Evolutionary conservation across 1,140 invertebrate genomes (phyloP), one percentile per base, ranked within the genome.

Genomic region (Neocloeon triangulifer): DNA sequence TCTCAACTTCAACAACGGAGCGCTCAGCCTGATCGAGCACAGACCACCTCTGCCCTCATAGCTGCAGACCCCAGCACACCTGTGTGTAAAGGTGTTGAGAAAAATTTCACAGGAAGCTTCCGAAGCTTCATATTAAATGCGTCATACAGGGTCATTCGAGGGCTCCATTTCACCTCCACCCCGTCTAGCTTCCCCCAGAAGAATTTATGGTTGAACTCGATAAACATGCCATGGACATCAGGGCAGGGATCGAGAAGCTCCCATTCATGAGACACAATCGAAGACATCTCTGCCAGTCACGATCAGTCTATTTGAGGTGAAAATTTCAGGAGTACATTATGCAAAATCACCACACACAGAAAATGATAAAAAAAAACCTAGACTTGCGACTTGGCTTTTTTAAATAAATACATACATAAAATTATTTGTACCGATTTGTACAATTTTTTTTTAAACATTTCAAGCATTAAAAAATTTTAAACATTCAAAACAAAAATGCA

Each of bases 201-300:
- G 46, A 84, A 98, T 37, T 66, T 59, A 18, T 65, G 47, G 56
- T 96, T 75, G 46, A 92, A 98, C 32, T 78, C 65, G 1, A 71
- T 38, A 55, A 97, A 98, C 28, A 97, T 50, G 0, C 62, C 62
- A 43, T 76, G 64, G 32, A 96, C 68, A 52, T 97, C 78, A 1
- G 94, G 94, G 22, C 72, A 92, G 4, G 94, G 94, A 55, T 98
- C 94, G 1, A 80, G 59, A 3, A 76, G 51, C 52, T 98, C 94
- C 53, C 75, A 68, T 7, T 43, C 42, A 1, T 47, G 45, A 43
- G 64, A 59, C 18, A 63, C 51, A n/a, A 67, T 26, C 25, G 25
- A 26, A 26, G 35, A 5, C n/a, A n/a, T n/a, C n/a, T n/a, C n/a
- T n/a, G n/a, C n/a, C n/a, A n/a, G n/a, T n/a, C n/a, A n/a, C n/a